A percentile compares a stretch with the other conserved stretches of the same genome.
phyloP scores from a whole-genome alignment of 2,888 invertebrate genomes.

The Eurytoma adleriae region DNA sequence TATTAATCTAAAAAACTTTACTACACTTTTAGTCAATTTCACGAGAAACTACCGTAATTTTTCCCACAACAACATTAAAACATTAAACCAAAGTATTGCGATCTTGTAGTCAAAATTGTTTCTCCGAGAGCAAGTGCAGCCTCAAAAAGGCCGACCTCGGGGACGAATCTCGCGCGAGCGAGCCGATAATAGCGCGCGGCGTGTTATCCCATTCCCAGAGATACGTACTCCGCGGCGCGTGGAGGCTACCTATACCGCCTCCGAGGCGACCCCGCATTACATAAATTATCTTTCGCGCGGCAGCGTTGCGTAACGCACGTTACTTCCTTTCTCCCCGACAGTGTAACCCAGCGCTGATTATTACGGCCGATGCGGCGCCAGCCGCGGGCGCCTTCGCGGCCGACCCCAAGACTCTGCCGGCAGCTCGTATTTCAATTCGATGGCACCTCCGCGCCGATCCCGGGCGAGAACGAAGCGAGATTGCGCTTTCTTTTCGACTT shows the following conservation, averaged over 20 bases:
- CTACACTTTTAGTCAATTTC: no score
- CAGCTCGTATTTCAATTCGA: slow-evolving; percentile 40
- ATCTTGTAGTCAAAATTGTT: no score
- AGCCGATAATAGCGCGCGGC: slow-evolving; percentile 11
- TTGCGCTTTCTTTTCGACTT: not conserved
- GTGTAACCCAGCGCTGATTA: not conserved
- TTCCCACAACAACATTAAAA: no score
- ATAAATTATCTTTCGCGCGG: slow-evolving; percentile 22
- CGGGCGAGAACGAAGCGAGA: not conserved
- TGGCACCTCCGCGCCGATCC: not conserved
- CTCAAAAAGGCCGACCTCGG: not conserved
- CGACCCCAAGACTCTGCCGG: slow-evolving; percentile 12
- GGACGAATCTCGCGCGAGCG: slow-evolving; percentile 3
- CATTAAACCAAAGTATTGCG: no score
- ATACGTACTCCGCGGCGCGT: not conserved
- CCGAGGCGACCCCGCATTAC: not conserved
- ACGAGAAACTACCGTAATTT: no score
- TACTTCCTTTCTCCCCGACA: not conserved
- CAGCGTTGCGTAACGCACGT: slow-evolving; percentile 20
- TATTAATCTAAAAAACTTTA: no score
- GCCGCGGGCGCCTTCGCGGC: not conserved
- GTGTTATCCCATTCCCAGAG: slow-evolving; percentile 20
- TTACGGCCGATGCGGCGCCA: not conserved
- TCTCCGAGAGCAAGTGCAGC: not conserved
- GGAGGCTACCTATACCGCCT: slow-evolving; percentile 10